Percentiles rank a stretch among this genome's conserved stretches.
These are phyloP conservation scores for Frankliniella intonsa DNA, from an alignment of 2,888 invertebrate species.

Conservation along the genomic window DNA sequence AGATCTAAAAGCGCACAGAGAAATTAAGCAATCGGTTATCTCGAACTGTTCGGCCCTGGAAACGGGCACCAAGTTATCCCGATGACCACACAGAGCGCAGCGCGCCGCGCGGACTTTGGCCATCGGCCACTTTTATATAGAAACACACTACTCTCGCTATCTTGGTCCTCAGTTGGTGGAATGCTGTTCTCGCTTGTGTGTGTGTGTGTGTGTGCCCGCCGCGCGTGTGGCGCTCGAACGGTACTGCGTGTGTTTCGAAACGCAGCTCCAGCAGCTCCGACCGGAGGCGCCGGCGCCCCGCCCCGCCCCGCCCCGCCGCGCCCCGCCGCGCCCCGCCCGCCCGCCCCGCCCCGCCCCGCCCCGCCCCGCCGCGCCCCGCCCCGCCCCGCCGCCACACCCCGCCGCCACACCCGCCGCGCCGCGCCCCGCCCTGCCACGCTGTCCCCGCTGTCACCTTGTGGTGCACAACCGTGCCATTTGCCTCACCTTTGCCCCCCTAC, in stretches of 20 bases:
- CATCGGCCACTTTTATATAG: no score
- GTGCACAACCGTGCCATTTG: background rate
- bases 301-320: background rate
- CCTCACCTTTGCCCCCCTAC: background rate
- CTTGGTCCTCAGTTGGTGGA: background rate
- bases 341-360: background rate
- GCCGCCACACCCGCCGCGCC: background rate
- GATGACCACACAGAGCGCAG: background rate
- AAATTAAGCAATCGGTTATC: no score
- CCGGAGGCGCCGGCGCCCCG: constrained; percentile 5
- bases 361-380: background rate
- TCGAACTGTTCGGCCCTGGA: no score
- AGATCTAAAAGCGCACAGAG: no score
- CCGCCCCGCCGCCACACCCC: background rate
- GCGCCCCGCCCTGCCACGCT: background rate
- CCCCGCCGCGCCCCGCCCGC: background rate
- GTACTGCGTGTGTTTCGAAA: constrained; percentile 7
- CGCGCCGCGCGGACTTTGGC: background rate
- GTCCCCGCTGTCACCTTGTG: background rate
- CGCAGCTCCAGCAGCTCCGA: background rate
- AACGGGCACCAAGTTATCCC: background rate
- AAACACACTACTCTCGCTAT: no score
- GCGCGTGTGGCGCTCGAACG: background rate
- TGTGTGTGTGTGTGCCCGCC: background rate
- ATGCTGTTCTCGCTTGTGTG: background rate